These are phyloP conservation scores for Cryptus viduatorius DNA, from an alignment of 2,888 invertebrate species.

Conservation along the genomic window DNA sequence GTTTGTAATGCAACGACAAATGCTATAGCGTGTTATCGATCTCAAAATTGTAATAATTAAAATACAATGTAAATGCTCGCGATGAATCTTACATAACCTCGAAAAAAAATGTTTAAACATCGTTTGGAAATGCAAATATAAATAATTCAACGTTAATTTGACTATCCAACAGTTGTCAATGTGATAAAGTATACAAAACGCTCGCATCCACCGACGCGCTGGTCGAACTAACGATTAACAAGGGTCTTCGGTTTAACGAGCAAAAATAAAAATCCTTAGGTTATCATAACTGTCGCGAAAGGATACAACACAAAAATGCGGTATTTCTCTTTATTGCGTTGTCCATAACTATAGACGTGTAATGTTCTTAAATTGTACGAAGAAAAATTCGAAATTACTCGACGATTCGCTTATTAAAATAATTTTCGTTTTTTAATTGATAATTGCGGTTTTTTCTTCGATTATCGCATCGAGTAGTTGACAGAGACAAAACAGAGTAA, in stretches of 20 bases:
- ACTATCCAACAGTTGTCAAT: neutral
- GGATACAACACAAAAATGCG: neutral
- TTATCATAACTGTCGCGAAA: slow-evolving; percentile 20
- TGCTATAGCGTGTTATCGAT: too few species aligned
- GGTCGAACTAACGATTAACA: neutral
- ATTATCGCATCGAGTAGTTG: neutral
- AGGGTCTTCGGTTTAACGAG: neutral
- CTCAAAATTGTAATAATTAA: too few species aligned
- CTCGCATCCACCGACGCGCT: too few species aligned
- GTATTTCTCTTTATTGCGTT: neutral
- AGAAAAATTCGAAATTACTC: neutral
- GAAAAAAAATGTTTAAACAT: neutral
- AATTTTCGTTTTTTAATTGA: neutral
- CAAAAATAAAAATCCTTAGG: neutral
- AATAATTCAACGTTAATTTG: neutral
- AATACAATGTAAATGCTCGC: too few species aligned
- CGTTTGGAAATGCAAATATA: neutral
- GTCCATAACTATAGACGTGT: neutral
- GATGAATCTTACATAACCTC: neutral
- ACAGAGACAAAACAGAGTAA: neutral
- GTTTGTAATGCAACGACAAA: too few species aligned
- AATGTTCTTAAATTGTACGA: neutral
- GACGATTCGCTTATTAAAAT: neutral
- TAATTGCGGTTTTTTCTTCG: neutral
- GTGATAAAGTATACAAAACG: neutral